Evolutionary conservation across 2,888 invertebrate genomes (phyloP), one percentile per base, ranked within the genome.

Genomic region (Flexamia atlantica): DNA sequence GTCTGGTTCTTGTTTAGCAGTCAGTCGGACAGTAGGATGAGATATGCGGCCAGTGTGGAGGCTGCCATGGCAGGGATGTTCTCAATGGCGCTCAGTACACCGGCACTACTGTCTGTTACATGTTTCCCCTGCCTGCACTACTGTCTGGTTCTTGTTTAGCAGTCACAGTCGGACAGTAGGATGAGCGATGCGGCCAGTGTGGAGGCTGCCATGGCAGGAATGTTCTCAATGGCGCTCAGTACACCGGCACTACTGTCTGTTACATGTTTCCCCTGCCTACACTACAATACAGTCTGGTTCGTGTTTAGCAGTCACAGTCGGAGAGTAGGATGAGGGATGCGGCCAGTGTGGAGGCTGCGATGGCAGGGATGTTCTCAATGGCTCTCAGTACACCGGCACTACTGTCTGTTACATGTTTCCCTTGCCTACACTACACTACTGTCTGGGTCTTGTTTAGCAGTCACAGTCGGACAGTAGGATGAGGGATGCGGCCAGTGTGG

Each of bases 61-160:
- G 76, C 57, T 5, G 46, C 25, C 10, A 36, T 82, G 17, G 79
- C 74, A 14, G 83, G 80, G 20, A 80, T 81, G 36, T 57, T 83
- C 42, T 70, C 76, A 23, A 80, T 68, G 70, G 68, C 70, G 17
- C 60, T 85, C 10, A 81, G 72, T 36, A 60, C 82, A 12, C 85
- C 85, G n/a, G 85, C 85, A 3, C 83, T 83, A 32, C 46, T 83
- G 32, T 81, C n/a, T n/a, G n/a, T n/a, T n/a, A n/a, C n/a, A n/a
- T n/a, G n/a, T n/a, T n/a, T n/a, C n/a, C n/a, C n/a, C n/a, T n/a
- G n/a, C n/a, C n/a, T n/a, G n/a, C n/a, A n/a, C n/a, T n/a, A n/a
- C n/a, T n/a, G n/a, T n/a, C n/a, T n/a, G n/a, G n/a, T 40, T 9
- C 40, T 40, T 17, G n/a, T 25, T 23, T n/a, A n/a, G n/a, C n/a